A percentile compares a stretch with the other conserved stretches of the same genome.
phyloP scores from a whole-genome alignment of 2,797 vertebrate species.

The Avahi laniger region DNA sequence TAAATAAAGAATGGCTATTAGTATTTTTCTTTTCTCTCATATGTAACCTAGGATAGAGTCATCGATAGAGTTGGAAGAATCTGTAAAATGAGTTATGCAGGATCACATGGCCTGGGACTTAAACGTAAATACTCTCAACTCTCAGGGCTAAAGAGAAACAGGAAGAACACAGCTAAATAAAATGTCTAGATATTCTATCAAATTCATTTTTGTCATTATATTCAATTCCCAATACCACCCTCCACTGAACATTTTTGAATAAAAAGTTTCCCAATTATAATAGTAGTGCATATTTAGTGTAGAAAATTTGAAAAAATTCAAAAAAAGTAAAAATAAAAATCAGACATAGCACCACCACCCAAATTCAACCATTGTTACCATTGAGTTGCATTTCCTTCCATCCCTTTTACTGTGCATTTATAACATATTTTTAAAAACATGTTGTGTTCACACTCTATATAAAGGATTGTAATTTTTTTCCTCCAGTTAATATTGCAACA shows the following conservation, averaged over 20 bases:
- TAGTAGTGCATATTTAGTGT: not conserved
- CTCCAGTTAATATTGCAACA: conserved; percentile 5
- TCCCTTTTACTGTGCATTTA: not conserved
- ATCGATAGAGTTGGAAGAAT: not conserved
- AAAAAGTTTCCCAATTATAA: not conserved
- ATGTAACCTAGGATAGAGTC: not conserved
- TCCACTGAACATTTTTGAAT: not conserved
- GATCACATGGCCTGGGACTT: not conserved
- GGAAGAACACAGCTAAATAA: conserved; percentile 26
- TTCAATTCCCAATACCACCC: not conserved
- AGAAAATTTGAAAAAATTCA: not conserved
- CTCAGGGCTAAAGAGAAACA: not conserved
- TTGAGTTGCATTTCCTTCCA: not conserved
- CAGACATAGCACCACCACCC: not conserved
- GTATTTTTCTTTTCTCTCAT: not conserved
- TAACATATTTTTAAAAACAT: not conserved
- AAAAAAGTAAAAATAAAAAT: not conserved
- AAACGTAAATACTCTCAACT: conserved; percentile 27
- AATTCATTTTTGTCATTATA: conserved; percentile 43
- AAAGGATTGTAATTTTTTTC: conserved; percentile 26
- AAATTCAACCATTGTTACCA: not conserved
- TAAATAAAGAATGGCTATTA: conserved; percentile 19
- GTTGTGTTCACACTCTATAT: not conserved
- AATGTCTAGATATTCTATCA: not conserved
- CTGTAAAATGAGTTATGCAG: not conserved